Percentiles rank a stretch among this genome's conserved stretches.
Evolutionary conservation across 2,888 invertebrate genomes (phyloP).

Genomic region (Holacanthella duospinosa): DNA sequence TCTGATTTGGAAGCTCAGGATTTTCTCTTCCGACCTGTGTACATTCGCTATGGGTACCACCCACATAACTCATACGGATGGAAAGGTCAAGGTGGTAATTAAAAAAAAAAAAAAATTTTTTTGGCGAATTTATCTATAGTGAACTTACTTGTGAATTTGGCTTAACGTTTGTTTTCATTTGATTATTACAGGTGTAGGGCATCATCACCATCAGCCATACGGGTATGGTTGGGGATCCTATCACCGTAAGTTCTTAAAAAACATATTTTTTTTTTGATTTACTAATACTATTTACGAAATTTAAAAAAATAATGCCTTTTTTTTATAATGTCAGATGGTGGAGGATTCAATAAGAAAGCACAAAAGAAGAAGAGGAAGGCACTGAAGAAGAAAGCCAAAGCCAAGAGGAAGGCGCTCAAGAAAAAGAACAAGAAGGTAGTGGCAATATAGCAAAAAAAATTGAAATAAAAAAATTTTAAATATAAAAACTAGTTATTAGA

Average conservation of each 20-base stretch:
- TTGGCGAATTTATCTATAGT: too few species aligned
- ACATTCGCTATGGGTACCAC: slow-evolving; percentile 37
- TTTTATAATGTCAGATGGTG: slow-evolving; percentile 3
- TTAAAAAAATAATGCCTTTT: not conserved
- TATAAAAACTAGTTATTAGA: not conserved
- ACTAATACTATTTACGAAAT: not conserved
- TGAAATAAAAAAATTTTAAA: not conserved
- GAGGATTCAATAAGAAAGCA: slow-evolving; percentile 21
- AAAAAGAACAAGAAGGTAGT: slow-evolving; percentile 26
- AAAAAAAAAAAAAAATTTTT: not conserved
- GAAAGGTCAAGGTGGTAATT: slow-evolving; percentile 25
- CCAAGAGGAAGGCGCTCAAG: slow-evolving; percentile 30
- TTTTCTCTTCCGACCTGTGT: slow-evolving; percentile 38
- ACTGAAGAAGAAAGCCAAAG: slow-evolving; percentile 34
- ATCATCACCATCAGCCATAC: slow-evolving; percentile 19
- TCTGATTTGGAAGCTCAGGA: slow-evolving; percentile 36
- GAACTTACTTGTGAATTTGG: too few species aligned
- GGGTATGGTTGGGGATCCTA: slow-evolving; percentile 38
- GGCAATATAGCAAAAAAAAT: too few species aligned
- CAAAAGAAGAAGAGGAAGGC: slow-evolving; percentile 33
- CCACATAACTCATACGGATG: slow-evolving; percentile 35
- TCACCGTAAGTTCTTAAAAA: slow-evolving; percentile 26
- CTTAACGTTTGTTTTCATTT: too few species aligned
- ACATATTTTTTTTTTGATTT: not conserved
- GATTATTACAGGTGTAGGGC: not conserved